phyloP scores from a whole-genome alignment of 2,113 vertebrate genomes.

The Oriolus oriolus region DNA sequence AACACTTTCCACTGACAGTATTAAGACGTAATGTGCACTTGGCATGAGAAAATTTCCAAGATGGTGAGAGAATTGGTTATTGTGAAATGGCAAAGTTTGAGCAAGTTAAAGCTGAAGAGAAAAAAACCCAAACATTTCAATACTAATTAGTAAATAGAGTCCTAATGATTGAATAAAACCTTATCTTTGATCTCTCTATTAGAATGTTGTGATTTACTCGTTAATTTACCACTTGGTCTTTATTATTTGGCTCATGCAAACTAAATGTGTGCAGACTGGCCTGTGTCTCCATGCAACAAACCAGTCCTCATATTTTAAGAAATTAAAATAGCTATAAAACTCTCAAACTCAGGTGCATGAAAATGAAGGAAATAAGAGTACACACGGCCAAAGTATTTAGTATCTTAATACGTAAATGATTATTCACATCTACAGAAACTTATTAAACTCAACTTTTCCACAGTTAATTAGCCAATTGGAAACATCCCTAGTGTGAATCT shows the following conservation, averaged over 20 bases:
- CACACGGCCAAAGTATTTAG: background rate
- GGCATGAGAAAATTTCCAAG: background rate
- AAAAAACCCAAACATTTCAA: fast-evolving
- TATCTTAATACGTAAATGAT: background rate
- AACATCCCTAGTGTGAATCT: background rate
- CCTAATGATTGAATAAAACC: background rate
- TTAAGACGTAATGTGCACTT: background rate
- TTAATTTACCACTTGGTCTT: background rate
- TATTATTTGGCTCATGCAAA: background rate
- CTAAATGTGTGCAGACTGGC: background rate
- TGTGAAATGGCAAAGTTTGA: background rate
- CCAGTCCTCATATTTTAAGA: background rate
- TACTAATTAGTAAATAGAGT: background rate
- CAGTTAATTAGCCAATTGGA: background rate
- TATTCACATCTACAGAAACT: background rate
- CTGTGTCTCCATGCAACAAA: background rate
- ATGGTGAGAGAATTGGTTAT: background rate
- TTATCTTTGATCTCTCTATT: background rate
- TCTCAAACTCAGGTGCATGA: background rate
- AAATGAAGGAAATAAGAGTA: background rate
- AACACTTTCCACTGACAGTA: background rate
- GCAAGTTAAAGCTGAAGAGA: background rate
- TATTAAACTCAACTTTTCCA: background rate
- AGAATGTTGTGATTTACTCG: background rate
- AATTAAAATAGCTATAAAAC: background rate